Evolutionary conservation across 2,888 invertebrate species (phyloP), one percentile per base, ranked within the genome.

Genomic region (Andrena trimmerana): DNA sequence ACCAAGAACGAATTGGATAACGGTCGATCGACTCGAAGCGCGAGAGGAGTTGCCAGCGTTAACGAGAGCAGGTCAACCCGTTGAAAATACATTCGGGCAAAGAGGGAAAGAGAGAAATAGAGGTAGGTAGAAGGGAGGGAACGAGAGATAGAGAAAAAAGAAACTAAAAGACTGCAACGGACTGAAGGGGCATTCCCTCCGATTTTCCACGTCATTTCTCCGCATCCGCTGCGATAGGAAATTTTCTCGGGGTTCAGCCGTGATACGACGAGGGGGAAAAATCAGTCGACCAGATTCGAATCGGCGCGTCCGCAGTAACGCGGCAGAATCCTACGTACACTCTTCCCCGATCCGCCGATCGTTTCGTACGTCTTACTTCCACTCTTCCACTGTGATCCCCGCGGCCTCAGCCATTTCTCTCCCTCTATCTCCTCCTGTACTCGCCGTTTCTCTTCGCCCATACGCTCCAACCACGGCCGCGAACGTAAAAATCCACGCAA

Each of bases 161-260:
- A 48, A 69, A 72, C 78, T 78, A 72, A 85, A 85, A 80, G 75
- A 78, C 71, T 80, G 87, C 87, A 83, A 33, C 72, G 80, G 82
- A 67, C 73, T 70, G 65, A 73, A 63, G 50, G 80, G 75, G 73
- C 88, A 80, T 88, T 88, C 80, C 81, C 73, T 69, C 78, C 81
- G 87, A 87, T 88, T 86, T 88, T 86, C 85, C 73, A 67, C 83
- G 78, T 88, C 86, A 88, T 86, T 88, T 88, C 81, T 29, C 33
- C 72, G 84, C 79, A 85, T 87, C 82, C 87, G 87, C 66, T 73
- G 60, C 80, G 83, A 88, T 85, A 81, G 88, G 76, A 88, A 87
- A 88, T 88, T 87, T 86, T 71, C 87, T 80, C 82, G 81, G 42
- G 67, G 65, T 62, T 77, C 69, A 48, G 69, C 72, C 73, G 79